Base-by-base conservation (phyloP, 2,113 vertebrate species). In the Prionailurus viverrinus region DNA sequence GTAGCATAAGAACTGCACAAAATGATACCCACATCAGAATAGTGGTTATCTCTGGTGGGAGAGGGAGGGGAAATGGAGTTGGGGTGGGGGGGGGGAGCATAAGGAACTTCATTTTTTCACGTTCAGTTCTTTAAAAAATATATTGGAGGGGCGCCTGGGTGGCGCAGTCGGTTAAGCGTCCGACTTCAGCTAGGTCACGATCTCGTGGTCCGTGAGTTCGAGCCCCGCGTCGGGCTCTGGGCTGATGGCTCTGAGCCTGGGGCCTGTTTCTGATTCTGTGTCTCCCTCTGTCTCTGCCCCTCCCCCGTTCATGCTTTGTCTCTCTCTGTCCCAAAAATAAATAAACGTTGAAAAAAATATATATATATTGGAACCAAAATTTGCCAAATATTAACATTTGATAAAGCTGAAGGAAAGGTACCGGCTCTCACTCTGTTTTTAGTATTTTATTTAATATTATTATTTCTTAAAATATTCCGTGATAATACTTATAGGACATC, bases 311-410 rank as follows among this genome's bases (percentile, higher is more conserved):
- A 36, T 36, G 36, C 36, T 36, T 2, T 36, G 36, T 36, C 36
- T 36, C 36, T 36, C 36, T 36, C 36, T 36, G 36, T 36, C 36
- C 36, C 36, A 36, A 36, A 36, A 36, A 36, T 36, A 36, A 36
- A 36, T 36, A 36, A 36, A 36, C 36, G 36, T 36, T 36, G 36
- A 36, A 36, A 36, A 36, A 36, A 2, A 36, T 36, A 36, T 36
- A 36, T 36, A 68, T 25, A 86, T 8, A 12, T 25, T 61, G n/a
- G 10, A 80, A 84, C 12, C 31, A 93, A 74, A 80, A 76, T 96
- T 96, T 83, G 27, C 21, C 91, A 84, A 90, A 92, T 90, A 36
- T 19, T 53, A 66, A 61, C 55, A 58, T 79, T 76, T 93, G 89
- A 48, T 21, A 61, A 73, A 79, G 23, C 25, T 86, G 45, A 61